These are phyloP conservation scores for Myodes glareolus DNA, from an alignment of 2,113 vertebrate species.

Conservation along the genomic window DNA sequence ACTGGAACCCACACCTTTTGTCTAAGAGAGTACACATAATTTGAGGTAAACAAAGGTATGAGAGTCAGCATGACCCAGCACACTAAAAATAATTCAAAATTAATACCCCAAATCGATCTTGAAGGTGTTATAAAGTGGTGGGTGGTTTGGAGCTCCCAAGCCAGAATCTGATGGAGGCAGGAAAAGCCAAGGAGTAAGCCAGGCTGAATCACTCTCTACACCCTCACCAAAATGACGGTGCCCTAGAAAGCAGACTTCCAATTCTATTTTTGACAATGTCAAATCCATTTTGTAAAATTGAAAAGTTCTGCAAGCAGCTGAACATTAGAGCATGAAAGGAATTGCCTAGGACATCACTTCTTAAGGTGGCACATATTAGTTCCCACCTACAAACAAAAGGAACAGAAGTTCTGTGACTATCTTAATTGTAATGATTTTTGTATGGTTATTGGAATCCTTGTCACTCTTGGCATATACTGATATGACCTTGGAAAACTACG, in stretches of 20 bases:
- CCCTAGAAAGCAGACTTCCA: slow-evolving; percentile 52
- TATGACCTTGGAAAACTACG: background rate
- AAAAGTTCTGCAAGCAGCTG: slow-evolving; percentile 19
- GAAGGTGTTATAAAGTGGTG: slow-evolving; percentile 10
- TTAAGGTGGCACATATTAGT: background rate
- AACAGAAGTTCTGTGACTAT: background rate
- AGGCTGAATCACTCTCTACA: background rate
- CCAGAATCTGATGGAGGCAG: background rate
- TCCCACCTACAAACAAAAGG: background rate
- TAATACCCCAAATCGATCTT: slow-evolving; percentile 9
- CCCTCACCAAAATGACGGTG: slow-evolving; percentile 12
- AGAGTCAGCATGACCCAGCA: background rate
- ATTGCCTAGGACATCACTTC: background rate
- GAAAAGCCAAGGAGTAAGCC: slow-evolving; percentile 9
- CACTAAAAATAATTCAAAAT: slow-evolving; percentile 25
- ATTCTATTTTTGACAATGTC: slow-evolving; percentile 62
- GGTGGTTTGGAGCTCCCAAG: background rate
- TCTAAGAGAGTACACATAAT: slow-evolving; percentile 41
- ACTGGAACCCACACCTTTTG: background rate
- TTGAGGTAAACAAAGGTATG: slow-evolving; percentile 3
- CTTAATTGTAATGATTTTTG: background rate
- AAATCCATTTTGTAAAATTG: slow-evolving; percentile 55
- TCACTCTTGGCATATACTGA: background rate
- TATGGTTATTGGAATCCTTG: background rate
- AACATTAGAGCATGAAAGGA: background rate